phyloP scores from a whole-genome alignment of 2,797 vertebrate genomes.

The Ctenosaura bakeri region DNA sequence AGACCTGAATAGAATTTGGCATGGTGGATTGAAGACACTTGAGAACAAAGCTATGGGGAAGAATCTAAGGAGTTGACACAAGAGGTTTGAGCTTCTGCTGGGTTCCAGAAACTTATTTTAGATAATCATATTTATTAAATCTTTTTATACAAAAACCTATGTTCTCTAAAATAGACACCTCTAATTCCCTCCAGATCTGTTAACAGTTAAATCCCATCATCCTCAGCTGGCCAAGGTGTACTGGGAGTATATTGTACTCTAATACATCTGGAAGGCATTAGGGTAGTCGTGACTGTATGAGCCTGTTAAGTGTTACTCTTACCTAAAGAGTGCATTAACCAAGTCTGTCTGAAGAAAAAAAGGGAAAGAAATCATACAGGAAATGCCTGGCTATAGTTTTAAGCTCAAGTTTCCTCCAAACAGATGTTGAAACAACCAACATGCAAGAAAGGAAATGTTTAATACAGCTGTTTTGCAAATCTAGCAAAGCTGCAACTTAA shows the following conservation, averaged over 20 bases:
- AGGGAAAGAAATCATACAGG: background rate
- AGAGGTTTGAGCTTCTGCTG: background rate
- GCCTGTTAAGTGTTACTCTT: background rate
- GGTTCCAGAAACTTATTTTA: background rate
- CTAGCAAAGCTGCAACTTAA: background rate
- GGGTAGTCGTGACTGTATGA: background rate
- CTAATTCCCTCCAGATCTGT: background rate
- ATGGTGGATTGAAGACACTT: too few species aligned
- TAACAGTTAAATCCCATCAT: background rate
- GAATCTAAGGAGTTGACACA: background rate
- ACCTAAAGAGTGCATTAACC: background rate
- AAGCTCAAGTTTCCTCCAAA: conserved; percentile 21
- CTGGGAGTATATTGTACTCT: background rate
- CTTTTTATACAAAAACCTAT: background rate
- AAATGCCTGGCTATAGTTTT: conserved; percentile 13
- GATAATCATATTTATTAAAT: background rate
- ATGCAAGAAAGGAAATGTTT: conserved; percentile 31
- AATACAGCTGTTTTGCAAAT: conserved; percentile 32
- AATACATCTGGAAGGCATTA: background rate
- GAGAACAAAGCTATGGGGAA: background rate
- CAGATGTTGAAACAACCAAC: conserved; percentile 8
- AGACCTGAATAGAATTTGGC: too few species aligned
- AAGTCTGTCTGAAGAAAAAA: background rate
- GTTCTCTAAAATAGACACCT: background rate
- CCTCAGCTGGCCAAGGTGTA: background rate